Conservation (phyloP, 2,888 invertebrate species). For the Esperia sulphurella region DNA sequence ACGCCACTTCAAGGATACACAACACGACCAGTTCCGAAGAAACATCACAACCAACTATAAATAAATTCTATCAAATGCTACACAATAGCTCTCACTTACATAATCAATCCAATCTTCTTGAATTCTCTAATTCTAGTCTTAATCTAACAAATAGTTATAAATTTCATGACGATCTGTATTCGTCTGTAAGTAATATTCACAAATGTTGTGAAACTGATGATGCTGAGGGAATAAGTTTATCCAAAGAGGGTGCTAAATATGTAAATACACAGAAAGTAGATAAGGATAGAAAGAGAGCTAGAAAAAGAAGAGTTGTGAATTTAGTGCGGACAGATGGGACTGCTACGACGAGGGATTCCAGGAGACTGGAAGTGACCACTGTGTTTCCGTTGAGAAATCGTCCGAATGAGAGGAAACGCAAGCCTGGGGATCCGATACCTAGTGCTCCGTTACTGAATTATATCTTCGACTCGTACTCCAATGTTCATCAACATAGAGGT, state of each 20-base stretch:
- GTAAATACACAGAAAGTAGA: constrained; percentile 22
- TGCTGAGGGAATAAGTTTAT: constrained; percentile 19
- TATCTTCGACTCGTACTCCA: constrained; percentile 70
- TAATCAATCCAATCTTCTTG: constrained; percentile 40
- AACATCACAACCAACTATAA: constrained; percentile 53
- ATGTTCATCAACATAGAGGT: constrained; percentile 65
- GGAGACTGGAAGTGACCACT: constrained; percentile 28
- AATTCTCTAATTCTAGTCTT: constrained; percentile 45
- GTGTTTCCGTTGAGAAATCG: constrained; percentile 31
- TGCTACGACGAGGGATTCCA: constrained; percentile 23
- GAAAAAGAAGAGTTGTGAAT: constrained; percentile 52
- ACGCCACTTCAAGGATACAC: constrained; percentile 42
- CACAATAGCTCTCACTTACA: constrained; percentile 40
- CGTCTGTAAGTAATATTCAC: constrained; percentile 21
- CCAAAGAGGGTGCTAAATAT: constrained; percentile 37
- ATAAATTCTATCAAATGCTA: constrained; percentile 68
- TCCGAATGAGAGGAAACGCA: constrained; percentile 50
- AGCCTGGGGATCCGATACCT: constrained; percentile 64
- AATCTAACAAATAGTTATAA: constrained; percentile 36
- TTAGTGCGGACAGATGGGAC: constrained; percentile 33
- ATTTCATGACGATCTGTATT: constrained; percentile 32
- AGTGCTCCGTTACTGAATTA: constrained; percentile 68
- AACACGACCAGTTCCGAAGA: constrained; percentile 36
- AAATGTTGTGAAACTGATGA: constrained; percentile 33
- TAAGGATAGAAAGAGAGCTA: constrained; percentile 37